Conservation (phyloP, 64 coral and sea anemone genomes). For the Actinia equina region DNA sequence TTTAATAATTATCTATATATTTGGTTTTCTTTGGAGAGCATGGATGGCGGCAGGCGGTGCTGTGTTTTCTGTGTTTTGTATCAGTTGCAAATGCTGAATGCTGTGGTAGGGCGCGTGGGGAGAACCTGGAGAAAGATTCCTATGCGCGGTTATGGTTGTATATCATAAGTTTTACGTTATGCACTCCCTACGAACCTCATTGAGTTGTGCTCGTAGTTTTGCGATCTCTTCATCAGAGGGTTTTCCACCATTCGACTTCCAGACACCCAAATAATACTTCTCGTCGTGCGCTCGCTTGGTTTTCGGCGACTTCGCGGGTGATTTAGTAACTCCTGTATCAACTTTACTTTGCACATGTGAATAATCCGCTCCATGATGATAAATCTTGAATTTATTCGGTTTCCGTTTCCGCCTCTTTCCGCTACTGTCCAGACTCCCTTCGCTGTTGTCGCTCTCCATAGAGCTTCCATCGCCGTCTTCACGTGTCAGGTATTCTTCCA, state of each 20-base stretch:
- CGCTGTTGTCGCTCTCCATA: constrained; percentile 37
- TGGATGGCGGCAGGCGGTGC: too few relatives aligned
- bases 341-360: constrained; percentile 82
- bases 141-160: too few relatives aligned
- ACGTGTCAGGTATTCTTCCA: background rate
- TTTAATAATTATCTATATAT: too few relatives aligned
- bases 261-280: constrained; percentile 8
- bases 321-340: background rate
- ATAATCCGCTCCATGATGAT: constrained; percentile 54
- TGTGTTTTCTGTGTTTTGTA: too few relatives aligned
- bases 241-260: background rate
- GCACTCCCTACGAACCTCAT: background rate
- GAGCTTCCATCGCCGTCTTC: background rate
- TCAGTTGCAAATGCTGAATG: too few relatives aligned
- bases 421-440: background rate
- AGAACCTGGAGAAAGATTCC: too few relatives aligned
- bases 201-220: constrained; percentile 4
- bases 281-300: background rate
- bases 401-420: constrained; percentile 13
- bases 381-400: constrained; percentile 55
- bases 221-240: background rate
- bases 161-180: background rate
- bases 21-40: too few relatives aligned
- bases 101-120: too few relatives aligned
- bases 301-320: background rate